Evolutionary conservation across 1,140 invertebrate genomes (phyloP), one percentile per base, ranked within the genome.

Genomic region (Maniola jurtina): DNA sequence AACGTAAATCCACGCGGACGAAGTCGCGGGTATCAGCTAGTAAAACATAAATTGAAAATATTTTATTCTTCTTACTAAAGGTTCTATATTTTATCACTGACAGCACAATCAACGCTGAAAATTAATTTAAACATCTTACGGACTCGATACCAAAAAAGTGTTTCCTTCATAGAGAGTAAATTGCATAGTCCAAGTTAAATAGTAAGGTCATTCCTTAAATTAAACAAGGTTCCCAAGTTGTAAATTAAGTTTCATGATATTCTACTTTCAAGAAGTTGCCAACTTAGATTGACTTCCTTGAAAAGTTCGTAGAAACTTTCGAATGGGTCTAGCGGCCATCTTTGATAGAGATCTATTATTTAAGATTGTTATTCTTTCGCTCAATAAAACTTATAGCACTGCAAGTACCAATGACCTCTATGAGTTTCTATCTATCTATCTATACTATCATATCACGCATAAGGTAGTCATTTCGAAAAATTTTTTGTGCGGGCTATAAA

Each of bases 161-260:
- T 45, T 45, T 11, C 13, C 13, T 45, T 45, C 13, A 13, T n/a
- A 11, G 5, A 45, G 10, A 45, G 42, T n/a, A 42, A 42, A 13
- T 42, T 42, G 40, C 8, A 13, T 42, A 6, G 7, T 50, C 48
- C 45, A 15, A 50, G 11, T 50, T 50, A 50, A 50, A 50, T 50
- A 50, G 8, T 15, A 16, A 13, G 33, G 52, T 25, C 48, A 52
- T 25, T 35, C 34, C 13, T 34, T 38, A 38, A 57, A 36, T 57
- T 14, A 57, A 38, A 15, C 55, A 15, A 16, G 36, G 15, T 6
- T 38, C 13, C 55, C 34, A 40, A 38, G 35, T 40, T 57, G 36
- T 40, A 57, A 57, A 57, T 57, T 57, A 57, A 57, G 55, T 57
- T 57, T 57, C 55, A 40, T 40, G 55, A 57, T 57, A 57, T 15